A percentile compares a stretch with the other conserved stretches of the same genome.
phyloP scores from a whole-genome alignment of 2,797 vertebrate species.

The Phoeniculus purpureus region DNA sequence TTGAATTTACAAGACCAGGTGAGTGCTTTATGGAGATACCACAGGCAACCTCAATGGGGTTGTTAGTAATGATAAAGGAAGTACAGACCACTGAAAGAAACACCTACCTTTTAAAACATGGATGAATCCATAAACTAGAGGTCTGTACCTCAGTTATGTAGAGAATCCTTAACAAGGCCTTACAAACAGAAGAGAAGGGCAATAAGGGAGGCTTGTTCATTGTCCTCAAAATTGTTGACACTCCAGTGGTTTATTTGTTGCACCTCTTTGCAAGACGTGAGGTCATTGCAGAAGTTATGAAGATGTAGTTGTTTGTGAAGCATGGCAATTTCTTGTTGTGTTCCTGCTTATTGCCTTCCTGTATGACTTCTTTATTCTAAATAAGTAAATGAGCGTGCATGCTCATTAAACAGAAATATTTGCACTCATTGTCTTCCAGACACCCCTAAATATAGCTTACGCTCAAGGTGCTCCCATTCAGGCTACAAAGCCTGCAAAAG shows the following conservation, averaged over 20 bases:
- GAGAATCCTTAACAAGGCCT: not conserved
- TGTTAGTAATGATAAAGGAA: not conserved
- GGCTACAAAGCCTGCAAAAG: not conserved
- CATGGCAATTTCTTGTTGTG: slow-evolving; percentile 8
- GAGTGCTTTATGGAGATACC: not conserved
- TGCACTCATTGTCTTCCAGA: slow-evolving; percentile 12
- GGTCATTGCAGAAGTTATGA: slow-evolving; percentile 23
- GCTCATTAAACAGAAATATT: slow-evolving; percentile 38
- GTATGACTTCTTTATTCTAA: slow-evolving; percentile 43
- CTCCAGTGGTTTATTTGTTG: slow-evolving; percentile 6
- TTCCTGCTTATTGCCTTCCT: slow-evolving; percentile 40
- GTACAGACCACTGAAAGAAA: not conserved
- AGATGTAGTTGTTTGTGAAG: not conserved
- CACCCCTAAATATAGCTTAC: not conserved
- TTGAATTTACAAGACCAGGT: not conserved
- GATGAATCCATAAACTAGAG: not conserved
- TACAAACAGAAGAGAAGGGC: not conserved
- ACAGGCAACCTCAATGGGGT: not conserved
- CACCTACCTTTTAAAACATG: not conserved
- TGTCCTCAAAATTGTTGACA: not conserved
- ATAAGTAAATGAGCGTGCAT: not conserved
- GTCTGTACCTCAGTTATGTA: not conserved
- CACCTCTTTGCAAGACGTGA: not conserved
- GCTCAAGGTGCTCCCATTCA: not conserved
- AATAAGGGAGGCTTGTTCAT: not conserved